Evolutionary conservation across 1,140 invertebrate genomes (phyloP), one percentile per base, ranked within the genome.

Genomic region (Drosophila hydei): DNA sequence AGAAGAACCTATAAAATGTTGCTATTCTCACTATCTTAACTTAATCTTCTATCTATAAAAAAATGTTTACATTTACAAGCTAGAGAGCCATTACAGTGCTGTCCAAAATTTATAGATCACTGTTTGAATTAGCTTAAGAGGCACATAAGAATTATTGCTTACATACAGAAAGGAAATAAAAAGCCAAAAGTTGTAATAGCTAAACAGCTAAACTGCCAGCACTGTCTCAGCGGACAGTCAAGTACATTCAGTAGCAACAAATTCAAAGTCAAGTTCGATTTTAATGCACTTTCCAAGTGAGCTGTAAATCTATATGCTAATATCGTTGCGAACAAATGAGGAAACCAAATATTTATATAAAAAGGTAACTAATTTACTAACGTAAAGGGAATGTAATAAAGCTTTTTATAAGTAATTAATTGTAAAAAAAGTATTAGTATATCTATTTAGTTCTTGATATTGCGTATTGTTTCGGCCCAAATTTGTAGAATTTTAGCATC

Each of bases 241-340:
- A 50, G 7, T 50, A 25, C 48, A 51, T 18, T 14, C 47, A 14
- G 16, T 16, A 7, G 11, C n/a, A 5, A 47, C n/a, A 5, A 47
- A 47, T 23, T 25, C 21, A 48, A 48, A 23, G 23, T 51, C 48
- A 14, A 51, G 11, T 51, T 18, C 48, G 11, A 51, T 50, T 23
- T n/a, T 4, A 50, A 27, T 48, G 33, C 19, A 21, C 30, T n/a
- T 16, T 14, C n/a, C 52, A n/a, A 21, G 9, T 21, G 9, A 25
- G 27, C 19, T 21, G 12, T 40, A 33, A 54, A 40, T 40, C 33
- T 23, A 40, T 14, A 43, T 43, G 54, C 23, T 12, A 56, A 56
- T 43, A 7, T 16, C 45, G 12, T 19, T 30, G 5, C 18, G 8
- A 23, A 6, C 8, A 9, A 55, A 55, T 54, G 14, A 54, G 1